Base-by-base conservation (phyloP, 2,113 vertebrate species). In the Petromus typicus region DNA sequence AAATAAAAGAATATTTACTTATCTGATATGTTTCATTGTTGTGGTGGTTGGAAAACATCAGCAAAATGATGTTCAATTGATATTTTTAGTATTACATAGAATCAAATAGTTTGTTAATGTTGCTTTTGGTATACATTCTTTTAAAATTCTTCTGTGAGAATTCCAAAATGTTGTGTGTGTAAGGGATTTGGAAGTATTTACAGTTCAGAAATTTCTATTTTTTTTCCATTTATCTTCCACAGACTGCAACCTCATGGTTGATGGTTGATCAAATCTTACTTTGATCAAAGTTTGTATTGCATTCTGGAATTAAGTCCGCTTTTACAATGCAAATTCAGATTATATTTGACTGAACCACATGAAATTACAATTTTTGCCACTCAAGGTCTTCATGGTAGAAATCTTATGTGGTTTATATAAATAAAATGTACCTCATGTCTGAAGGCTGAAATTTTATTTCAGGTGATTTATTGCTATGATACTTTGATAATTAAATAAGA, bases 321-420 rank as follows among this genome's bases (percentile, higher is more conserved):
- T 61, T 4, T 56, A 66, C 56, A 85, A 37, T 18, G n/a, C n/a
- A n/a, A 82, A 81, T 10, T 51, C 12, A 4, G 4, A 75, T 85
- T 66, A 43, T 43, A 75, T 81, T 82, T 48, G 12, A 78, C 18
- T 34, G 5, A 93, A 69, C 16, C 3, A 27, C 22, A 71, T 59
- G 23, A 81, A 90, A 67, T 85, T 57, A 63, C 1, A 73, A 57
- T 69, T 93, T 88, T 91, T 92, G 5, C 56, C 71, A 57, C 9
- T 83, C 37, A 92, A 89, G 95, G 59, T 51, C 3, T 43, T n/a
- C 79, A 86, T 71, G 61, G 54, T 3, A 64, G 17, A 16, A 64
- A 89, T 89, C 71, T 94, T 59, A 63, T 57, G 14, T 69, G 59
- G 18, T 40, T 91, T 91, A 91, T 89, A 71, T 84, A 30, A 83